Conservation (phyloP, 2,797 vertebrate genomes). For the Platalea minor region DNA sequence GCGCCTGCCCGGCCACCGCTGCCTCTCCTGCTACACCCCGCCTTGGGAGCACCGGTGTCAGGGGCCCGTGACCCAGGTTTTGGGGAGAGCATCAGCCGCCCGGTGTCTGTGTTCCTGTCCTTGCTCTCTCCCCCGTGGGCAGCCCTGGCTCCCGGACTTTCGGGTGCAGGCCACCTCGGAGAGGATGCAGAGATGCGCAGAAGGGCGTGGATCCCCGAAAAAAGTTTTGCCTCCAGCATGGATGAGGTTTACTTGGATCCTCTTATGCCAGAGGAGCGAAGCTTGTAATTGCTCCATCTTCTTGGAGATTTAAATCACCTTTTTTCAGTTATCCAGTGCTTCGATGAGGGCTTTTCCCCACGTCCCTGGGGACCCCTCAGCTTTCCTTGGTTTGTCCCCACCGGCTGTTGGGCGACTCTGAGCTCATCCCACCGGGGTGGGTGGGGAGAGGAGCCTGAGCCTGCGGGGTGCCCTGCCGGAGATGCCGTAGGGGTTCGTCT, state of each 20-base stretch:
- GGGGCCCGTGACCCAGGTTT: not conserved
- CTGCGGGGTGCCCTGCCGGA: not conserved
- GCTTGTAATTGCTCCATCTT: not conserved
- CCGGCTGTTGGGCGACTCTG: not conserved
- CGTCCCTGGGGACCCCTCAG: not conserved
- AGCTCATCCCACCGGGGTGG: not conserved
- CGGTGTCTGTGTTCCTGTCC: not conserved
- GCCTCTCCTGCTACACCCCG: not conserved
- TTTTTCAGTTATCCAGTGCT: not conserved
- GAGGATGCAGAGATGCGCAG: not conserved
- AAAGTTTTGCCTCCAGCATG: not conserved
- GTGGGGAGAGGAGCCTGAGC: not conserved
- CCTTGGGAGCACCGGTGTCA: rapidly evolving
- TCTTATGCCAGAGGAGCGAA: not conserved
- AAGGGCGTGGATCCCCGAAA: not conserved
- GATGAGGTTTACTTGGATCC: not conserved
- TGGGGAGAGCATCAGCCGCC: not conserved
- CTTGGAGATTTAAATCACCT: not conserved
- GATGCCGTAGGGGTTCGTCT: not conserved
- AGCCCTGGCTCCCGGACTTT: not conserved
- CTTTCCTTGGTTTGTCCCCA: not conserved
- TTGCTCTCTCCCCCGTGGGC: not conserved
- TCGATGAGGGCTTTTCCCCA: not conserved
- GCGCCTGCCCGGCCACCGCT: rapidly evolving
- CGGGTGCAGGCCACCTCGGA: rapidly evolving